Percentiles rank a stretch among this genome's conserved stretches.
These are phyloP conservation scores for Rhea pennata DNA, from an alignment of 2,113 vertebrate species.

Conservation along the genomic window DNA sequence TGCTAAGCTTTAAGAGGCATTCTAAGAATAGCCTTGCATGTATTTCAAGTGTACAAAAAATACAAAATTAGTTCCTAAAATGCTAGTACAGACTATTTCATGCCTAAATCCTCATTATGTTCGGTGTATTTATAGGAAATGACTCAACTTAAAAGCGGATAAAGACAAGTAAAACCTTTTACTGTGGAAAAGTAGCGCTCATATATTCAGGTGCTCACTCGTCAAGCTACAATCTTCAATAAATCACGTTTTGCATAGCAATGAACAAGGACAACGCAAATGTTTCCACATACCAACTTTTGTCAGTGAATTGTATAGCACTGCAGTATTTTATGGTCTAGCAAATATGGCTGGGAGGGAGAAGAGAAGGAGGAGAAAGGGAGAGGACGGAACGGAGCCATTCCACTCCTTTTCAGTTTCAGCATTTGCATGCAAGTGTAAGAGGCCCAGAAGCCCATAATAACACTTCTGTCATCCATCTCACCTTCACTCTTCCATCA, in stretches of 20 bases:
- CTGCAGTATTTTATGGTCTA: not conserved
- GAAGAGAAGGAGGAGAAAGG: not conserved
- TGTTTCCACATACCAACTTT: not conserved
- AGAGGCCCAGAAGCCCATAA: not conserved
- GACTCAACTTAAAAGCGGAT: slow-evolving; percentile 30
- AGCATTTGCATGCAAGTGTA: not conserved
- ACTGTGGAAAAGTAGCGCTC: not conserved
- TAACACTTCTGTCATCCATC: not conserved
- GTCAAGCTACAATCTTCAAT: not conserved
- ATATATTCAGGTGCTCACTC: not conserved
- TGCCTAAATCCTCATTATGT: slow-evolving; percentile 45
- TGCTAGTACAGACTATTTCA: slow-evolving; percentile 22
- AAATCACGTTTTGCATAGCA: not conserved
- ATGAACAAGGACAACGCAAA: not conserved
- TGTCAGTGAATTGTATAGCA: not conserved
- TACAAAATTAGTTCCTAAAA: slow-evolving; percentile 7
- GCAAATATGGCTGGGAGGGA: not conserved
- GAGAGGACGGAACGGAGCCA: not conserved
- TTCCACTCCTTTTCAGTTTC: not conserved
- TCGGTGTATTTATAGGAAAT: slow-evolving; percentile 44
- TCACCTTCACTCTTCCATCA: not conserved
- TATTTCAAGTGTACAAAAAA: slow-evolving; percentile 40
- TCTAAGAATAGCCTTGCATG: slow-evolving; percentile 51
- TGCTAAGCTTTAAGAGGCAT: slow-evolving; percentile 44
- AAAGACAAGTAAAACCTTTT: not conserved